phyloP scores from a whole-genome alignment of 1,140 invertebrate species.

The Myzus persicae region DNA sequence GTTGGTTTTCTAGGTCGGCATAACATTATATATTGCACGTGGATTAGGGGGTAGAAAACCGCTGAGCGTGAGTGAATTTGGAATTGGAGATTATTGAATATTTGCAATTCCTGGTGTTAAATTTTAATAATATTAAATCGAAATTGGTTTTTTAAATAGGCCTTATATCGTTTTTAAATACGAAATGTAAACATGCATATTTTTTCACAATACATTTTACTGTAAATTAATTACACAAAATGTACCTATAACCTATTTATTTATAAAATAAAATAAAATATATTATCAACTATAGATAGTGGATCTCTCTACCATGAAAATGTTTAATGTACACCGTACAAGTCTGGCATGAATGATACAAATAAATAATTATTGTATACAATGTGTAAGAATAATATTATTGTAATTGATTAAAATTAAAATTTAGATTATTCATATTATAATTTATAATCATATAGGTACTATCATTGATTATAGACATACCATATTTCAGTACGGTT shows the following conservation, averaged over 20 bases:
- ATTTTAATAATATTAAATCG: not conserved
- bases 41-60: not conserved
- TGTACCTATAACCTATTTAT: not conserved
- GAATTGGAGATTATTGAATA: slow-evolving; percentile 30
- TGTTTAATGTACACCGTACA: not conserved
- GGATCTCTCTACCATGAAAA: not conserved
- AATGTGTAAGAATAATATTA: not conserved
- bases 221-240: not conserved
- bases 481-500: not conserved
- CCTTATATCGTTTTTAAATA: not conserved
- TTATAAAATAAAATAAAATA: not conserved
- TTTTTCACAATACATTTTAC: not conserved
- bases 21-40: not conserved
- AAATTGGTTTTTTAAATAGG: not conserved
- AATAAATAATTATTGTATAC: not conserved
- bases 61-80: not conserved
- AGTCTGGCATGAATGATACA: not conserved
- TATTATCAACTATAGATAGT: too few relatives aligned
- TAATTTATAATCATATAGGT: not conserved
- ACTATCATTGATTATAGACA: not conserved
- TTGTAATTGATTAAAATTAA: not conserved
- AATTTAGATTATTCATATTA: not conserved
- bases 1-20: not conserved
- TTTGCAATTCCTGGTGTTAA: not conserved
- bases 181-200: not conserved